phyloP scores from a whole-genome alignment of 1,140 invertebrate species.

The Pseudobourletiella spinata region DNA sequence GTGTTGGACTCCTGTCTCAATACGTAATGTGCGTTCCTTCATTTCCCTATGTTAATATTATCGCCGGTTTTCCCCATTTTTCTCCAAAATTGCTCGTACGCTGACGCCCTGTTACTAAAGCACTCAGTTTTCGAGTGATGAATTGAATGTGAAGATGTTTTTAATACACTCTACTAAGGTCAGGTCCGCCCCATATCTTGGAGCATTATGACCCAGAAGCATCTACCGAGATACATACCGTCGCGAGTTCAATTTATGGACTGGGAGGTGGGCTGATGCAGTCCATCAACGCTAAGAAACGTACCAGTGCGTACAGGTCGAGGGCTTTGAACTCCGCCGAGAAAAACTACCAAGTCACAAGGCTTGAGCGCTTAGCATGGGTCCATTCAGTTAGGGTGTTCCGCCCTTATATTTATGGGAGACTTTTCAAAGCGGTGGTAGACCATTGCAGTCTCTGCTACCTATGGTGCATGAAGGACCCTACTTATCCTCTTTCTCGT shows the following conservation, averaged over 20 bases:
- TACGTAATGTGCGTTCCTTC: conserved; percentile 38
- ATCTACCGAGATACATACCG: conserved; percentile 40
- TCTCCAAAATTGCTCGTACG: background rate
- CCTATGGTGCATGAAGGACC: conserved; percentile 36
- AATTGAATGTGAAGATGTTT: background rate
- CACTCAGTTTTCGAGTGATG: background rate
- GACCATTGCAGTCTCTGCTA: conserved; percentile 45
- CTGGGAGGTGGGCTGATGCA: conserved; percentile 46
- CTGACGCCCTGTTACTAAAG: background rate
- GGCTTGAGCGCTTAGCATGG: conserved; percentile 43
- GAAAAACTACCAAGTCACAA: conserved; percentile 39
- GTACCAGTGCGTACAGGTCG: conserved; percentile 43
- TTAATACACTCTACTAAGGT: conserved; percentile 37
- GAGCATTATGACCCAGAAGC: conserved; percentile 16
- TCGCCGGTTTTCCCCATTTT: background rate
- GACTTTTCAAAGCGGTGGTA: conserved; percentile 43
- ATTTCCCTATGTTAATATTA: conserved; percentile 3
- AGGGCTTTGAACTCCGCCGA: conserved; percentile 38
- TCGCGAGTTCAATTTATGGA: conserved; percentile 43
- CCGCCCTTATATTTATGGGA: conserved; percentile 37
- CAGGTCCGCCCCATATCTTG: conserved; percentile 17
- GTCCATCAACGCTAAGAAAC: conserved; percentile 37
- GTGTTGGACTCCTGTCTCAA: conserved; percentile 37
- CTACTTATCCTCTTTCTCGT: conserved; percentile 11
- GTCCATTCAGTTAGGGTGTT: conserved; percentile 41